Conservation (phyloP, 2,888 invertebrate species). For the Drosophila koepferae region DNA sequence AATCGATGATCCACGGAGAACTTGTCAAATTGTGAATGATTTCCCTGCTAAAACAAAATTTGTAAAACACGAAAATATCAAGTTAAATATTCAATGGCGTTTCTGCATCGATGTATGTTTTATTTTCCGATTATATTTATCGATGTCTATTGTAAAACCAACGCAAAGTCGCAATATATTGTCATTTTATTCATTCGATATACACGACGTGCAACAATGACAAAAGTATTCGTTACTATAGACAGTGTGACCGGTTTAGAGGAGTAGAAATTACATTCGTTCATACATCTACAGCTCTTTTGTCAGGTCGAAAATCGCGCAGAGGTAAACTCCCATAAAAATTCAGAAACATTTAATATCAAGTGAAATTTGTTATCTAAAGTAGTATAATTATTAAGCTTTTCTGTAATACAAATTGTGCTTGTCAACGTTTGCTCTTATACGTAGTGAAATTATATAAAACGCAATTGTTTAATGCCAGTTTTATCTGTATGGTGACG, state of each 20-base stretch:
- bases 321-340: constrained; percentile 75
- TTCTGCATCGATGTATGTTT: constrained; percentile 40
- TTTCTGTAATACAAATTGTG: constrained; percentile 52
- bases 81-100: constrained; percentile 49
- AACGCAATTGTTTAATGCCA: constrained; percentile 68
- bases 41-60: constrained; percentile 15
- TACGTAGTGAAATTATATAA: constrained; percentile 68
- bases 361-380: constrained; percentile 59
- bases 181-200: constrained; percentile 15
- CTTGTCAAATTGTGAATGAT: constrained; percentile 13
- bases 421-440: constrained; percentile 39
- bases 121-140: constrained; percentile 22
- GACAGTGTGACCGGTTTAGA: constrained; percentile 26
- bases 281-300: constrained; percentile 50
- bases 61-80: constrained; percentile 21
- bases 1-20: constrained; percentile 9
- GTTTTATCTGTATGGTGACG: constrained; percentile 75
- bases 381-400: constrained; percentile 30
- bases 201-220: background rate
- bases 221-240: background rate
- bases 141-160: constrained; percentile 7
- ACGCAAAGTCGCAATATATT: constrained; percentile 1
- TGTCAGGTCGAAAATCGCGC: constrained; percentile 62
- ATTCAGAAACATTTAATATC: constrained; percentile 31
- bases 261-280: constrained; percentile 18